Evolutionary conservation across 2,797 vertebrate genomes (phyloP), one percentile per base, ranked within the genome.

Genomic region (Rhinatrema bivittatum): DNA sequence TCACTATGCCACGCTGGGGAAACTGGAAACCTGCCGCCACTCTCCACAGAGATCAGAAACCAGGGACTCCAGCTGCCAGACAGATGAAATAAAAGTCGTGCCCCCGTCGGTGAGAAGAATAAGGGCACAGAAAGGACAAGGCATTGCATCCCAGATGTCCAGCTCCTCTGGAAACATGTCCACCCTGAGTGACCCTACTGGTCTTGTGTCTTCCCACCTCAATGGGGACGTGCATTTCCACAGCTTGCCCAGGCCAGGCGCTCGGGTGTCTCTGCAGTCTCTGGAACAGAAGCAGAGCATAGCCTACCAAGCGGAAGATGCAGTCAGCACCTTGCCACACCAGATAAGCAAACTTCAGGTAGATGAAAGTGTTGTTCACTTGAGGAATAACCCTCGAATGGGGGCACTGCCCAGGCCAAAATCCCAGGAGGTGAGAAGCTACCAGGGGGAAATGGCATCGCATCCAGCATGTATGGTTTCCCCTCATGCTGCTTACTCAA

Each of bases 41-140:
- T 55, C 70, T 0, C 59, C 84, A 28, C 82, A 78, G 23, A 81
- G 74, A 32, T 91, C 81, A 1, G 82, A 76, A 26, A 96, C 84
- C 43, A 86, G 85, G 73, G 93, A 98, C 62, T 89, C 89, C 9
- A 80, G 93, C 78, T 95, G 91, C 73, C 96, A 99, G 81, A 98
- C 95, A 0, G 95, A 98, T 48, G 89, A 90, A 14, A 67, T 90
- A 21, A 95, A 89, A 71, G 62, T 98, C 1, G 89, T 98, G 1
- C 94, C 94, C 1, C 96, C 96, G 8, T 98, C 94, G 1, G 76
- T 99, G 78, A 85, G 96, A 42, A 88, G 95, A 56, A 99, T 99
- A 62, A 74, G 96, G 16, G 94, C 94, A 0, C 93, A 99, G 62
- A 87, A 87, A 40, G 95, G 95, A 31, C 91, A 97, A 39, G 93